Evolutionary conservation across 2,888 invertebrate species (phyloP), one percentile per base, ranked within the genome.

Genomic region (Micoletzkya japonica): DNA sequence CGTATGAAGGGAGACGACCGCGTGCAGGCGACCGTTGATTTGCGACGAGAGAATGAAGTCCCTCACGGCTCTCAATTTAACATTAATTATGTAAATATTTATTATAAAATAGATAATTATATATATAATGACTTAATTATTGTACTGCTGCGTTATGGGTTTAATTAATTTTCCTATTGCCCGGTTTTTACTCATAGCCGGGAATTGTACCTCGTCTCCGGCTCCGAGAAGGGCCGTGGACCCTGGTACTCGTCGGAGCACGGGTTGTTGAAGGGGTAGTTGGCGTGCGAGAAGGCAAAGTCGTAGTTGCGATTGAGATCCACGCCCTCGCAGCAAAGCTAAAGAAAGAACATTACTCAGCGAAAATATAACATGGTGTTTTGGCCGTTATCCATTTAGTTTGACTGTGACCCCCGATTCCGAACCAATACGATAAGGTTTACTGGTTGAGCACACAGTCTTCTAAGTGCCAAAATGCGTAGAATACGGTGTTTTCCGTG

Each of bases 281-380:
- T 80, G 14, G 70, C 71, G 56, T 81, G 81, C 17, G 49, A 67
- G 73, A 78, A 83, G 58, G 74, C 79, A 52, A 84, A 78, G 70
- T 85, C 84, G 72, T 80, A 85, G 69, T 85, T 85, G 20, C 85
- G 57, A 67, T 85, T 85, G 58, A 85, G 72, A 70, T 85, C 85
- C 7, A 85, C 85, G 7, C 85, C 85, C 26, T 76, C 78, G 68
- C 82, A 82, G 69, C 81, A 81, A 20, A 68, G 44, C 68, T 68
- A 58, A 10, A 58, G 37, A 4, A n/a, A n/a, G n/a, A n/a, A n/a
- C n/a, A n/a, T n/a, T n/a, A n/a, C n/a, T n/a, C n/a, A n/a, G n/a
- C n/a, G n/a, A n/a, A n/a, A n/a, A n/a, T n/a, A n/a, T n/a, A n/a
- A n/a, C n/a, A n/a, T n/a, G n/a, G n/a, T n/a, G n/a, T n/a, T n/a